Conservation (phyloP, 2,797 vertebrate genomes). For the Eulemur mongoz region DNA sequence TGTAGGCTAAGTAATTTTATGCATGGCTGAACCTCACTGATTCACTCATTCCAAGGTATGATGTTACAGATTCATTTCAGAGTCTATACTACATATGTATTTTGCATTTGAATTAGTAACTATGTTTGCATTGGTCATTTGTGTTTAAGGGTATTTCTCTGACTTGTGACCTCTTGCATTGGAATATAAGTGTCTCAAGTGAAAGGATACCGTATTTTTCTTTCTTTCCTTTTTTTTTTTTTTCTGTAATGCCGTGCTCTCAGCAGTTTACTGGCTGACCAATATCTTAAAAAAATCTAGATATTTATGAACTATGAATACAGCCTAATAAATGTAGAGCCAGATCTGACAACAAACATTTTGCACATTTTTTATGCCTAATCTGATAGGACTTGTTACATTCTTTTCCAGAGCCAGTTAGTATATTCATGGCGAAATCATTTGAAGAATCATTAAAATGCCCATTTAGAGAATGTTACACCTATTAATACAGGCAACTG, state of each 20-base stretch:
- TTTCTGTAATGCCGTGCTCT: background rate
- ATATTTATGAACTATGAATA: background rate
- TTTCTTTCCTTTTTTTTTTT: background rate
- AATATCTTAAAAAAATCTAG: background rate
- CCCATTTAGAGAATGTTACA: background rate
- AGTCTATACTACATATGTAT: background rate
- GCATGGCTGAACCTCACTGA: background rate
- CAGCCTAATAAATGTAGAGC: background rate
- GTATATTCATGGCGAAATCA: slow-evolving; percentile 3
- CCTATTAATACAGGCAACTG: background rate
- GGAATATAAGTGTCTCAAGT: background rate
- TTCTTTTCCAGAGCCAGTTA: slow-evolving; percentile 20
- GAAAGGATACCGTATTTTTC: background rate
- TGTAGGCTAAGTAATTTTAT: background rate
- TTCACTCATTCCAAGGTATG: background rate
- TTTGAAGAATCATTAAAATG: slow-evolving; percentile 28
- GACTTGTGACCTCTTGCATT: background rate
- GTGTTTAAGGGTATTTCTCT: slow-evolving; percentile 2
- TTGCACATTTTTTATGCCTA: background rate
- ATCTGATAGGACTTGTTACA: background rate
- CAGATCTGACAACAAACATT: background rate
- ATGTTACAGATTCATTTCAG: background rate
- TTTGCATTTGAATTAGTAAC: slow-evolving; percentile 4
- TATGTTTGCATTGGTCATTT: background rate
- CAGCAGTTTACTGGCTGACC: background rate